A percentile compares a stretch with the other conserved stretches of the same genome.
These are phyloP conservation scores for Oplegnathus fasciatus DNA, from an alignment of 2,113 vertebrate species.

Conservation along the genomic window DNA sequence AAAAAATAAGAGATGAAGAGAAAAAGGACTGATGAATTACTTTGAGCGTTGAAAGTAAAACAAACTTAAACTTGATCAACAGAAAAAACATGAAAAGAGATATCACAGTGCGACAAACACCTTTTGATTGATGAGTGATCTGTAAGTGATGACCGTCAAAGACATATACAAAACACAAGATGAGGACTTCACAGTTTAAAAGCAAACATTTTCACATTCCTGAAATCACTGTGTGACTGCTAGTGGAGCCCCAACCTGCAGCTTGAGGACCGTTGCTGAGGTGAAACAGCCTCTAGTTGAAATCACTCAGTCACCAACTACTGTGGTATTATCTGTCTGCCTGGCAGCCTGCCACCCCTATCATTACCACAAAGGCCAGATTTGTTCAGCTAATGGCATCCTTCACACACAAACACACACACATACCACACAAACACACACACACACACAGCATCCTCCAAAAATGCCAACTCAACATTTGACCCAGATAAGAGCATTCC, in stretches of 20 bases:
- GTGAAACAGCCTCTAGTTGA: conserved; percentile 62
- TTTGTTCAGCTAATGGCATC: conserved; percentile 74
- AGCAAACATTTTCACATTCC: conserved; percentile 58
- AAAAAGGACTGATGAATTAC: not conserved
- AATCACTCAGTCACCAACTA: conserved; percentile 67
- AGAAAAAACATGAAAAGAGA: not conserved
- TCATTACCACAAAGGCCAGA: conserved; percentile 71
- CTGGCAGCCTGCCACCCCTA: conserved; percentile 74
- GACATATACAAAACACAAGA: not conserved
- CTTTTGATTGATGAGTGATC: not conserved
- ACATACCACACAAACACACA: conserved; percentile 36
- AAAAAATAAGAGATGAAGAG: no score
- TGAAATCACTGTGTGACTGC: conserved; percentile 26
- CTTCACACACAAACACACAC: conserved; percentile 40
- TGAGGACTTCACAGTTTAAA: conserved; percentile 5
- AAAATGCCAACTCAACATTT: conserved; percentile 66
- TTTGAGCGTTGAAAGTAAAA: not conserved
- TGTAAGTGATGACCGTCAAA: not conserved
- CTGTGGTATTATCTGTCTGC: conserved; percentile 76
- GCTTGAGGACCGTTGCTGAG: conserved; percentile 43
- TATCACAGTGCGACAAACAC: not conserved
- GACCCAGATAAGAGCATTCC: conserved; percentile 67
- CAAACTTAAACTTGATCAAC: not conserved
- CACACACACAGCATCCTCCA: conserved; percentile 29
- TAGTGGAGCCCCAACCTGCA: conserved; percentile 23